Conservation (phyloP, 2,888 invertebrate species). For the Steinernema hermaphroditum region DNA sequence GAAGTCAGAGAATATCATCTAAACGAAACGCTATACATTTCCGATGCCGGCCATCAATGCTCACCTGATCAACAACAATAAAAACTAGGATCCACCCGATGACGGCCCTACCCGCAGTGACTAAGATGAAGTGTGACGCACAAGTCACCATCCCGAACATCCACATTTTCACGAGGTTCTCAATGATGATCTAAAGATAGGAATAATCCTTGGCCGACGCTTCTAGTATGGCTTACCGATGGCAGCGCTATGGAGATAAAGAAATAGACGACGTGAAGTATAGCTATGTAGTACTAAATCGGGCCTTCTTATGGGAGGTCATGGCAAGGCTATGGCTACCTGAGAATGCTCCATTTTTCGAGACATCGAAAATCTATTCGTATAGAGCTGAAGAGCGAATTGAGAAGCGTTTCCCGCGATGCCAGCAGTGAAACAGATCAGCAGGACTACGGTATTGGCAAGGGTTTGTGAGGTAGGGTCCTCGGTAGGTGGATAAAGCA, state of each 20-base stretch:
- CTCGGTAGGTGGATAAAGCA: slow-evolving; percentile 36
- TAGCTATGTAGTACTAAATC: slow-evolving; percentile 36
- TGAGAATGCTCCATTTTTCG: background rate
- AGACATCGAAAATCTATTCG: slow-evolving; percentile 13
- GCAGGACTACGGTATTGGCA: slow-evolving; percentile 33
- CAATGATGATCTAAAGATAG: slow-evolving; percentile 38
- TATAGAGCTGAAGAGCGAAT: slow-evolving; percentile 37
- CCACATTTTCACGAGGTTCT: slow-evolving; percentile 46
- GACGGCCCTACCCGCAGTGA: slow-evolving; percentile 35
- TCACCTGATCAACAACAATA: slow-evolving; percentile 37
- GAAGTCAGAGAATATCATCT: slow-evolving; percentile 18
- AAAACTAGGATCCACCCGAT: slow-evolving; percentile 38
- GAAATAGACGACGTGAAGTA: slow-evolving; percentile 38
- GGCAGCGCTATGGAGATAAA: slow-evolving; percentile 38
- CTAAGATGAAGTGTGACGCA: slow-evolving; percentile 35
- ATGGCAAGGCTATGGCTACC: too few relatives aligned
- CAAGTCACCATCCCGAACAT: slow-evolving; percentile 46
- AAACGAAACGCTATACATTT: too few relatives aligned
- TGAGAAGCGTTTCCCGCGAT: slow-evolving; percentile 39
- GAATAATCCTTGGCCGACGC: background rate
- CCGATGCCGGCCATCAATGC: background rate
- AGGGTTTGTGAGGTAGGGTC: slow-evolving; percentile 33
- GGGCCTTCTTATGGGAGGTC: background rate
- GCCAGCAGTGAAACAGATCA: slow-evolving; percentile 33
- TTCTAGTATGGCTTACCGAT: slow-evolving; percentile 27